These are phyloP conservation scores for Bombus haemorrhoidalis DNA, from an alignment of 1,140 invertebrate genomes.

Conservation along the genomic window DNA sequence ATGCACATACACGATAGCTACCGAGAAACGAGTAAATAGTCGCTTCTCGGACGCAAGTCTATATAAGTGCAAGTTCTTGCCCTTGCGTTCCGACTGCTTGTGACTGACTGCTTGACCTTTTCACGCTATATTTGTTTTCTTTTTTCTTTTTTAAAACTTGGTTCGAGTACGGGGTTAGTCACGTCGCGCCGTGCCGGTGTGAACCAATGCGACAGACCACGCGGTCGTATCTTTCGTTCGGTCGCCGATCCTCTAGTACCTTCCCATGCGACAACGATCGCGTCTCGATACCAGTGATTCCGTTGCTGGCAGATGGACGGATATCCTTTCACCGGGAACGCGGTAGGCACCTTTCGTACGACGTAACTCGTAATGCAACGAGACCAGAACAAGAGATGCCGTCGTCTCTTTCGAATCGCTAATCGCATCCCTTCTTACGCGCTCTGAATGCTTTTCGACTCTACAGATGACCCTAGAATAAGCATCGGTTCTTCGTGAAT, in stretches of 20 bases:
- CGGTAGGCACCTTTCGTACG: background rate
- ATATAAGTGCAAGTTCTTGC: background rate
- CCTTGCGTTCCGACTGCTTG: background rate
- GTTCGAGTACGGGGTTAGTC: too few relatives aligned
- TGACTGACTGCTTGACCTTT: too few relatives aligned
- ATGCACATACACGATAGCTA: background rate
- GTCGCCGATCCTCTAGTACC: background rate
- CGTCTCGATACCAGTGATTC: conserved; percentile 16
- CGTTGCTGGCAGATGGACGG: conserved; percentile 5
- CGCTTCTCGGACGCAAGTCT: too few relatives aligned
- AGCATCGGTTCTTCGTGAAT: too few relatives aligned
- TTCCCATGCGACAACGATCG: conserved; percentile 29
- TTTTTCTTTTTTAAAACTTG: background rate
- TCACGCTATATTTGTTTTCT: conserved; percentile 46
- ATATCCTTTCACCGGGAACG: conserved; percentile 57
- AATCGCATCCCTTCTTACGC: conserved; percentile 27
- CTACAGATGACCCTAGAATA: too few relatives aligned
- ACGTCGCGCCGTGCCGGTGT: background rate
- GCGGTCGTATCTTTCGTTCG: background rate
- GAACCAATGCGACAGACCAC: background rate
- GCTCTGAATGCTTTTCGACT: conserved; percentile 1
- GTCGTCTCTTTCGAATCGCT: conserved; percentile 7
- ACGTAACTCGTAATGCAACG: conserved; percentile 43
- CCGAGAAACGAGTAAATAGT: background rate
- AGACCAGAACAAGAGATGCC: conserved; percentile 51